Conservation (phyloP, 2,888 invertebrate species). For the Cactoblastis cactorum region DNA sequence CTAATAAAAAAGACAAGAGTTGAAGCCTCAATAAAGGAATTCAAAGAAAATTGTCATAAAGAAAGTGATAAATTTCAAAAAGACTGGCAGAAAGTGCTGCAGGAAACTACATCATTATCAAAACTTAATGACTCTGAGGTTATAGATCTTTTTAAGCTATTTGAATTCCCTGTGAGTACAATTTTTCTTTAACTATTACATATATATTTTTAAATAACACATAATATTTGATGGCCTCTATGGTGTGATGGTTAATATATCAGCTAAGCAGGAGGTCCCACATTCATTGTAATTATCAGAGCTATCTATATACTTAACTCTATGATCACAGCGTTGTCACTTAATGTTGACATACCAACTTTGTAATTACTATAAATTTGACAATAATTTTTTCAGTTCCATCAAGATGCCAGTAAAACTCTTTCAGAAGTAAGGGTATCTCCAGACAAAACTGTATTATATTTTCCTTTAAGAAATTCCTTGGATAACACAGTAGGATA, state of each 20-base stretch:
- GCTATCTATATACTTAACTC: too few relatives aligned
- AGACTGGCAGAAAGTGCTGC: slow-evolving; percentile 67
- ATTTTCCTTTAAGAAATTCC: slow-evolving; percentile 83
- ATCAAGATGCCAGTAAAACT: slow-evolving; percentile 61
- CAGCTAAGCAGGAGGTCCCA: too few relatives aligned
- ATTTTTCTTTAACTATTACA: not conserved
- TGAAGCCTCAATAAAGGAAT: slow-evolving; percentile 52
- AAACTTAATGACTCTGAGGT: slow-evolving; percentile 63
- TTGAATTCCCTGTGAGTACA: slow-evolving; percentile 78
- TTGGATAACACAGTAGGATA: slow-evolving; percentile 83
- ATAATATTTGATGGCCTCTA: too few relatives aligned
- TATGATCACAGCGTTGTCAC: not conserved
- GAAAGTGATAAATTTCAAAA: slow-evolving; percentile 55
- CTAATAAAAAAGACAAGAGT: slow-evolving; percentile 65
- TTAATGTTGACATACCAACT: not conserved
- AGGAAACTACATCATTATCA: slow-evolving; percentile 59
- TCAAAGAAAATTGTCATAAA: slow-evolving; percentile 49
- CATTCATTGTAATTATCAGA: too few relatives aligned
- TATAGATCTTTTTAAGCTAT: slow-evolving; percentile 68
- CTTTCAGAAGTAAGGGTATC: slow-evolving; percentile 79
- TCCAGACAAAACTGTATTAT: slow-evolving; percentile 71
- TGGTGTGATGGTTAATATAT: too few relatives aligned
- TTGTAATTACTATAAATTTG: too few relatives aligned
- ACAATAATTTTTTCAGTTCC: slow-evolving; percentile 70
- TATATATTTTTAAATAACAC: not conserved